Conservation (phyloP, 2,113 vertebrate genomes). For the Diadophis punctatus region DNA sequence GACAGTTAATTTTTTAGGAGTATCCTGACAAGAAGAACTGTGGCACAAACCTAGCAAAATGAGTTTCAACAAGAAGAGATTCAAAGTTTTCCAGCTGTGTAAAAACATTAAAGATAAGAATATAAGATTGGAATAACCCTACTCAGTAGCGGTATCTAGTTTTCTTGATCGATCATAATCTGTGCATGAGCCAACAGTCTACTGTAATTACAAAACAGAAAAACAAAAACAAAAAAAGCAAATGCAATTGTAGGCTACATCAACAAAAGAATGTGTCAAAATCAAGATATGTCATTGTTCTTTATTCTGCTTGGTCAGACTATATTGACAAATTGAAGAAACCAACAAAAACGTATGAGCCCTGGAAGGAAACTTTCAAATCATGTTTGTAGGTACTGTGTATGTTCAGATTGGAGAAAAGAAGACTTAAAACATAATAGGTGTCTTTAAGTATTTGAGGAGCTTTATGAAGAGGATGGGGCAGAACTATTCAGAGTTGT, state of each 20-base stretch:
- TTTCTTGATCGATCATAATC: background rate
- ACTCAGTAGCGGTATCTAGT: background rate
- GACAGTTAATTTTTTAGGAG: too few species aligned
- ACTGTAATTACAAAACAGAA: background rate
- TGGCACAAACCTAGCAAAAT: background rate
- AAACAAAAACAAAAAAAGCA: background rate
- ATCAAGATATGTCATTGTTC: background rate
- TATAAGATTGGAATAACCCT: background rate
- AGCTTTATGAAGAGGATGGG: background rate
- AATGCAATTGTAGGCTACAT: background rate
- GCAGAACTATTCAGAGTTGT: background rate
- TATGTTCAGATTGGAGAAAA: background rate
- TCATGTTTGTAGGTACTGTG: background rate
- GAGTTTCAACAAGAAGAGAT: background rate
- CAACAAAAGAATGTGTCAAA: background rate
- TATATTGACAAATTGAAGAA: background rate
- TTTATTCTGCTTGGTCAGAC: background rate
- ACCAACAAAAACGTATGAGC: background rate
- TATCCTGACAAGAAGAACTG: too few species aligned
- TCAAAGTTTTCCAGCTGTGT: background rate
- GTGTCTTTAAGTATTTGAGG: background rate
- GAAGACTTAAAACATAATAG: background rate
- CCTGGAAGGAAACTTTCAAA: background rate
- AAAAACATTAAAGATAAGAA: background rate
- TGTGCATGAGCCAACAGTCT: background rate